These are phyloP conservation scores for Origma solitaria DNA, from an alignment of 2,113 vertebrate species.

Conservation along the genomic window DNA sequence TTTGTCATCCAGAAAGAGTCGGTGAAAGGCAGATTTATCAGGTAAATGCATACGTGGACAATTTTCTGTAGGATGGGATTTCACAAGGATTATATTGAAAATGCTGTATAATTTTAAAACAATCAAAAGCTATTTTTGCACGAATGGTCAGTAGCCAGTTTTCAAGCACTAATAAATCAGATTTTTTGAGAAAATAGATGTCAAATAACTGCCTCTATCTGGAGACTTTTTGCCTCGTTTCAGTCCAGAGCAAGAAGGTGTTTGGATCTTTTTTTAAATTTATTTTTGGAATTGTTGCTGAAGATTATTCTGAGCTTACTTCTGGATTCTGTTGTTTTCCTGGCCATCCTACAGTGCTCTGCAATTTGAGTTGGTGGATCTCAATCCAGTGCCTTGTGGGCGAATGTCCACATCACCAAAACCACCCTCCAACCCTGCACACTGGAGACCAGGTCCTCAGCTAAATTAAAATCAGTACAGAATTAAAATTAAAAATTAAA, in stretches of 20 bases:
- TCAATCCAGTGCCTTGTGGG: slow-evolving; percentile 40
- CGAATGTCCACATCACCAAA: background rate
- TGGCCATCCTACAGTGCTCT: background rate
- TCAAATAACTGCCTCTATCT: background rate
- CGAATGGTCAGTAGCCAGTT: background rate
- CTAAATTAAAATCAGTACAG: background rate
- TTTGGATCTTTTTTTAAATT: background rate
- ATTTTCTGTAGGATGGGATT: background rate
- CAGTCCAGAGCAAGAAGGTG: background rate
- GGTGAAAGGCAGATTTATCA: background rate
- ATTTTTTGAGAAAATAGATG: background rate
- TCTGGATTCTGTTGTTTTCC: background rate
- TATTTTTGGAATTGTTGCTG: background rate
- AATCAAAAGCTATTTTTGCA: background rate
- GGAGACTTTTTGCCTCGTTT: background rate
- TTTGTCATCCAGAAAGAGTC: background rate
- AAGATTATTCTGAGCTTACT: background rate
- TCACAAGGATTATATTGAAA: background rate
- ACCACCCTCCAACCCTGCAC: background rate
- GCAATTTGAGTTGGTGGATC: slow-evolving; percentile 27
- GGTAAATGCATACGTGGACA: background rate
- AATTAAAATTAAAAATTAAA: background rate
- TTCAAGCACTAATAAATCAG: background rate
- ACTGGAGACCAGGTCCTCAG: background rate
- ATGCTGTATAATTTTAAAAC: background rate